Conservation (phyloP, 30 jellyfish, hydroid and myxozoan genomes). For the Calvadosia cruxmelitensis region DNA sequence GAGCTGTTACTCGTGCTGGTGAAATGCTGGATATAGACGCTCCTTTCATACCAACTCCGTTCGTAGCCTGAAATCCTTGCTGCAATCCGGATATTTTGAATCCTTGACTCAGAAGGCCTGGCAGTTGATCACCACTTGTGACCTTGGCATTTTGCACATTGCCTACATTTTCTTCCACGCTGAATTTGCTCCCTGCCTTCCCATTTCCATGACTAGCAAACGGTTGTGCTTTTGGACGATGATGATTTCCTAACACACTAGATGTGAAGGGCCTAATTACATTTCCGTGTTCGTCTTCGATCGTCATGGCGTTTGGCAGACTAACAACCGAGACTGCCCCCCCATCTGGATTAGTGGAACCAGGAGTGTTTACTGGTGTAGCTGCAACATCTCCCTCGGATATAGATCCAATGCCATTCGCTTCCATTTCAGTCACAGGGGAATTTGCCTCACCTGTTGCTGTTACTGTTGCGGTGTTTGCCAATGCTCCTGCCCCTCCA, state of each 20-base stretch:
- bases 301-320: slow-evolving; percentile 45
- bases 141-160: slow-evolving; percentile 15
- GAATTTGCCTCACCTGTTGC: neutral
- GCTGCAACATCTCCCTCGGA: slow-evolving; percentile 22
- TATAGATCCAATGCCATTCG: neutral
- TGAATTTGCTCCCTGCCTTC: slow-evolving; percentile 24
- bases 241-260: slow-evolving; percentile 15
- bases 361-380: slow-evolving; percentile 3
- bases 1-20: neutral
- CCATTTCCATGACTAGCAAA: neutral
- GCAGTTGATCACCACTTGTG: neutral
- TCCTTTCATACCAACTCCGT: neutral
- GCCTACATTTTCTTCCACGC: slow-evolving; percentile 24
- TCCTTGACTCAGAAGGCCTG: neutral
- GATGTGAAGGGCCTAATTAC: slow-evolving; percentile 16
- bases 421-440: neutral
- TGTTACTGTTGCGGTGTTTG: neutral
- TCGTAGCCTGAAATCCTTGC: slow-evolving; percentile 4
- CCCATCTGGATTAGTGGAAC: slow-evolving; percentile 5
- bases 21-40: neutral
- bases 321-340: slow-evolving; percentile 69
- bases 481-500: neutral
- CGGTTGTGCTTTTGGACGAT: slow-evolving; percentile 20
- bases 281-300: slow-evolving; percentile 90
- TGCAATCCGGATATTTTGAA: neutral